These are phyloP conservation scores for Nephrocerus scutellatus DNA, from an alignment of 2,888 invertebrate genomes.

Conservation along the genomic window DNA sequence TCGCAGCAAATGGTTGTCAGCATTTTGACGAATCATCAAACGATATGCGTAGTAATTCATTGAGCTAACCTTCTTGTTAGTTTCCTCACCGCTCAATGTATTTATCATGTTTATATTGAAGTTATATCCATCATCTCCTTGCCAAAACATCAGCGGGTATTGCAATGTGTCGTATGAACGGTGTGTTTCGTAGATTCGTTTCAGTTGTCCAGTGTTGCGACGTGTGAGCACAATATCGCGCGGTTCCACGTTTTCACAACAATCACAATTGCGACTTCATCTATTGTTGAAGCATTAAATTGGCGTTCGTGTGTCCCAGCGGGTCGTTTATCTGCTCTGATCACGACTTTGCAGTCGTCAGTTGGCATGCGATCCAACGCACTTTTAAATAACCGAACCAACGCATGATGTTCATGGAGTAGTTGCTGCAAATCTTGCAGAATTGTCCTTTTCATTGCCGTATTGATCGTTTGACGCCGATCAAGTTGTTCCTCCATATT, in stretches of 20 bases:
- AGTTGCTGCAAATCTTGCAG: slow-evolving; percentile 11
- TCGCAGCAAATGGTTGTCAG: slow-evolving; percentile 14
- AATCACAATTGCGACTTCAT: slow-evolving; percentile 36
- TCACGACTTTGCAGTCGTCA: slow-evolving; percentile 23
- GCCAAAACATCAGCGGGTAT: slow-evolving; percentile 33
- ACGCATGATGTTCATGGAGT: slow-evolving; percentile 27
- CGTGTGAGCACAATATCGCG: slow-evolving; percentile 32
- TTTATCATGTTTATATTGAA: slow-evolving; percentile 14
- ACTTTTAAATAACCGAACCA: slow-evolving; percentile 31
- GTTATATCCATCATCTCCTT: slow-evolving; percentile 27
- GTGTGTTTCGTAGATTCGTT: slow-evolving; percentile 29
- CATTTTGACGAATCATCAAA: slow-evolving; percentile 14
- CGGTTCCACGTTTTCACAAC: slow-evolving; percentile 29
- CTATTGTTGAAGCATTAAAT: slow-evolving; percentile 36
- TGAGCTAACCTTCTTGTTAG: slow-evolving; percentile 8
- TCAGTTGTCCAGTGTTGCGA: slow-evolving; percentile 20
- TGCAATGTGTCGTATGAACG: slow-evolving; percentile 38
- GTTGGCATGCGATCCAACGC: slow-evolving; percentile 27
- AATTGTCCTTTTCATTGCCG: slow-evolving; percentile 11
- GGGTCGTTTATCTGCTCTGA: slow-evolving; percentile 32
- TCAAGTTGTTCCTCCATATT: slow-evolving; percentile 12
- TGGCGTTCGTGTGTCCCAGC: slow-evolving; percentile 27
- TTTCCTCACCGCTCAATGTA: slow-evolving; percentile 6
- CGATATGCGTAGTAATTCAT: slow-evolving; percentile 14
- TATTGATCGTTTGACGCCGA: slow-evolving; percentile 3